Evolutionary conservation across 2,113 vertebrate genomes (phyloP), one percentile per base, ranked within the genome.

Genomic region (Xyliphius kryptos): DNA sequence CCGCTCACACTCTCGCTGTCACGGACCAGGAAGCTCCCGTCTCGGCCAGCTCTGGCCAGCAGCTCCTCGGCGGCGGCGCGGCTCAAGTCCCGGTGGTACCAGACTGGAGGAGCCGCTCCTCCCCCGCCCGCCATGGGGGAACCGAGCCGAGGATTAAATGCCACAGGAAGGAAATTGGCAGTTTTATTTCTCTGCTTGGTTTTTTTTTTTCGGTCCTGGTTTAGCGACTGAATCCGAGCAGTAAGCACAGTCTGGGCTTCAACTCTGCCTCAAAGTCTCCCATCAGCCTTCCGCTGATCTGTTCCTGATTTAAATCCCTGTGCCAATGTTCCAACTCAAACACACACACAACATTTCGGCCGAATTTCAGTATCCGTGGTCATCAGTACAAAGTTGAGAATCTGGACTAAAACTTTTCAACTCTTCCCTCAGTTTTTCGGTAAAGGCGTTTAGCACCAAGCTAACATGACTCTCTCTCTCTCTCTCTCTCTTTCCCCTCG

Each of bases 71-170:
- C 93, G 8, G 92, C 92, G 0, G 91, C 92, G 32, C 93, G 92
- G 80, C 93, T 96, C 78, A 96, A 84, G 76, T 95, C 93, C 59
- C 91, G 89, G 87, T 96, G 93, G 80, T 94, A 95, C 92, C 93
- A 94, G 69, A 86, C 82, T 57, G 88, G 88, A 52, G 85, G 87
- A 9, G 81, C 81, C 76, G 79, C 79, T 60, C 83, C 83, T 73
- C 86, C 82, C 16, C 86, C 82, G 54, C 83, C 82, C 49, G 90
- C 85, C 87, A 89, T 91, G 75, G 70, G 81, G 77, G 76, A 68
- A 76, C 71, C 76, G 61, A 79, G n/a, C n/a, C n/a, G n/a, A 56
- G 22, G 66, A 61, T n/a, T 70, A 16, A 74, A 56, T n/a, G 20
- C 22, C n/a, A n/a, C 62, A 41, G 12, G 15, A 16, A n/a, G n/a